Percentiles rank a stretch among this genome's conserved stretches.
Conservation (phyloP, 2,113 vertebrate genomes). For the Lepisosteus osseus region DNA sequence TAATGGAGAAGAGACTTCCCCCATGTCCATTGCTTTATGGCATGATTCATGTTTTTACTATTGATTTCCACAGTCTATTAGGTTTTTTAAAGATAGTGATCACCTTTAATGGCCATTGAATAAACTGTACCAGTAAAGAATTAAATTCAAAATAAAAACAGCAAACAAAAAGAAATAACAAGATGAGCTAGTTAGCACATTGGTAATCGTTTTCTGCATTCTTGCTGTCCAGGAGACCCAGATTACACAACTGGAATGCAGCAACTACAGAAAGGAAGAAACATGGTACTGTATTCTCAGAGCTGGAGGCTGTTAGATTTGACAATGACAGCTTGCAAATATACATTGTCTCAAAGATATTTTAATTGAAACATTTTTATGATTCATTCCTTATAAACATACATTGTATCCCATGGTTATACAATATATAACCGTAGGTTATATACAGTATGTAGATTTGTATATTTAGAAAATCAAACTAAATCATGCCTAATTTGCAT, state of each 20-base stretch:
- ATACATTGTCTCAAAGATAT: not conserved
- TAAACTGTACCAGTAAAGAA: slow-evolving; percentile 48
- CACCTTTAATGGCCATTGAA: slow-evolving; percentile 44
- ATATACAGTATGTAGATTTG: not conserved
- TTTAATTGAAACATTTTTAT: not conserved
- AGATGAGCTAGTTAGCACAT: not conserved
- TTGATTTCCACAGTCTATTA: slow-evolving; percentile 56
- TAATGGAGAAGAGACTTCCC: slow-evolving; percentile 42
- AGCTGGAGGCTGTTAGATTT: not conserved
- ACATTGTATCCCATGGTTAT: not conserved
- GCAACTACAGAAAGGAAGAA: not conserved
- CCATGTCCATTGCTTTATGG: slow-evolving; percentile 20
- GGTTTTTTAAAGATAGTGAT: slow-evolving; percentile 49
- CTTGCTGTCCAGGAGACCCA: not conserved
- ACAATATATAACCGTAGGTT: not conserved
- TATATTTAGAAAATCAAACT: not conserved
- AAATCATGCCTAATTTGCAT: not conserved
- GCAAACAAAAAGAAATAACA: too few relatives aligned
- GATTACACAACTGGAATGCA: not conserved
- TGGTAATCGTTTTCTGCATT: not conserved
- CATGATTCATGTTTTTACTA: slow-evolving; percentile 29
- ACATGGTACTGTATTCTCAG: not conserved
- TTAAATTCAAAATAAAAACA: not conserved
- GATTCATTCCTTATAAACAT: not conserved
- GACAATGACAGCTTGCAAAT: slow-evolving; percentile 2